These are phyloP conservation scores for Oncorhynchus nerka DNA, from an alignment of 2,113 vertebrate genomes.

Conservation along the genomic window DNA sequence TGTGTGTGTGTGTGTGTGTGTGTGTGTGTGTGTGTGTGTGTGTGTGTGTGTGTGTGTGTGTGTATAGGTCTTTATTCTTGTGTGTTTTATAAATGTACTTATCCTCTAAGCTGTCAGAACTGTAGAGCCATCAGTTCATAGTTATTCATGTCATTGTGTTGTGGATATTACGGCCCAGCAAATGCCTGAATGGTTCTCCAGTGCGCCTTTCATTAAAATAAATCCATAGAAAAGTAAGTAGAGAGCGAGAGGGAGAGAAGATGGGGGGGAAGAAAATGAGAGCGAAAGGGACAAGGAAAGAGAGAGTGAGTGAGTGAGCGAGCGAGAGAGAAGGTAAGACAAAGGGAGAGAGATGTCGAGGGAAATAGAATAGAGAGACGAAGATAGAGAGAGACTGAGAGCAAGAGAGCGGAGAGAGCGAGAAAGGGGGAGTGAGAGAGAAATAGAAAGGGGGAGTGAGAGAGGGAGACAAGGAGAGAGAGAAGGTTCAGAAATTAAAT, in stretches of 20 bases:
- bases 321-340: slow-evolving; percentile 44
- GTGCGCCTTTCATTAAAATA: slow-evolving; percentile 71
- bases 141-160: slow-evolving; percentile 65
- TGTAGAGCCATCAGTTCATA: slow-evolving; percentile 56
- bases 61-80: slow-evolving; percentile 43
- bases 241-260: background rate
- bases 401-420: slow-evolving; percentile 24
- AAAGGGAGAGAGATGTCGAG: slow-evolving; percentile 35
- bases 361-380: slow-evolving; percentile 21
- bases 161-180: slow-evolving; percentile 63
- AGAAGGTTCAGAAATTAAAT: slow-evolving; percentile 43
- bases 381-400: slow-evolving; percentile 31
- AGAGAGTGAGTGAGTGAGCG: slow-evolving; percentile 31
- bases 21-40: slow-evolving; percentile 14
- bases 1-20: slow-evolving; percentile 5
- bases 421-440: background rate
- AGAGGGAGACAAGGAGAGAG: slow-evolving; percentile 24
- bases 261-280: slow-evolving; percentile 14
- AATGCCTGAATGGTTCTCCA: slow-evolving; percentile 63
- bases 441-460: background rate
- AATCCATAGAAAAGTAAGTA: slow-evolving; percentile 42
- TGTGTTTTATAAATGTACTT: slow-evolving; percentile 63
- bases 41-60: background rate
- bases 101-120: slow-evolving; percentile 51
- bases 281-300: slow-evolving; percentile 15